These are phyloP conservation scores for Eublepharis macularius DNA, from an alignment of 2,113 vertebrate species.

Conservation along the genomic window DNA sequence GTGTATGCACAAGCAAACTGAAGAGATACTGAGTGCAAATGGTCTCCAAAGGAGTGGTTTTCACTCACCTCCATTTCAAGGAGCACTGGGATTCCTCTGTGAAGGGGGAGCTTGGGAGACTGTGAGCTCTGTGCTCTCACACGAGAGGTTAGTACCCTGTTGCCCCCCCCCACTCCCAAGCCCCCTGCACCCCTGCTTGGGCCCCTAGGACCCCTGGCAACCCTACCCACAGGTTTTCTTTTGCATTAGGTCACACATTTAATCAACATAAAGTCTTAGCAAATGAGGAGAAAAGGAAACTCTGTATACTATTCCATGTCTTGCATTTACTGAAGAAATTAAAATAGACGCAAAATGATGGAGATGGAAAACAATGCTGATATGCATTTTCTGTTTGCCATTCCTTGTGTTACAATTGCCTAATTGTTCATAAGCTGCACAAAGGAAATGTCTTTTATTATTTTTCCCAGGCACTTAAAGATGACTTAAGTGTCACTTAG, in stretches of 20 bases:
- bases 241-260: background rate
- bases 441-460: slow-evolving; percentile 71
- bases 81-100: too few species aligned
- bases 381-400: slow-evolving; percentile 49
- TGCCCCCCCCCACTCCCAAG: too few species aligned
- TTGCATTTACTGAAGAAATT: slow-evolving; percentile 41
- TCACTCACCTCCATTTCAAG: too few species aligned
- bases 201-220: too few species aligned
- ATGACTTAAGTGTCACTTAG: slow-evolving; percentile 73
- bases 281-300: slow-evolving; percentile 38
- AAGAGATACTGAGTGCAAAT: too few species aligned
- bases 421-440: slow-evolving; percentile 69
- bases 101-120: too few species aligned
- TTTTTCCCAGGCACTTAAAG: slow-evolving; percentile 69
- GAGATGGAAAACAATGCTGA: slow-evolving; percentile 55
- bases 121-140: too few species aligned
- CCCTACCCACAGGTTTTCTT: background rate
- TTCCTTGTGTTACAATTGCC: slow-evolving; percentile 57
- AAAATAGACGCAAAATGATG: slow-evolving; percentile 40
- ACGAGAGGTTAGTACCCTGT: too few species aligned
- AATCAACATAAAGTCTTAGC: slow-evolving; percentile 25
- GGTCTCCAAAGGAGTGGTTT: too few species aligned
- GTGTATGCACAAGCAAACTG: too few species aligned
- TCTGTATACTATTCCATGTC: background rate
- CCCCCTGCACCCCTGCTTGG: too few species aligned